These are phyloP conservation scores for Sorex fumeus DNA, from an alignment of 2,113 vertebrate genomes.

Conservation along the genomic window DNA sequence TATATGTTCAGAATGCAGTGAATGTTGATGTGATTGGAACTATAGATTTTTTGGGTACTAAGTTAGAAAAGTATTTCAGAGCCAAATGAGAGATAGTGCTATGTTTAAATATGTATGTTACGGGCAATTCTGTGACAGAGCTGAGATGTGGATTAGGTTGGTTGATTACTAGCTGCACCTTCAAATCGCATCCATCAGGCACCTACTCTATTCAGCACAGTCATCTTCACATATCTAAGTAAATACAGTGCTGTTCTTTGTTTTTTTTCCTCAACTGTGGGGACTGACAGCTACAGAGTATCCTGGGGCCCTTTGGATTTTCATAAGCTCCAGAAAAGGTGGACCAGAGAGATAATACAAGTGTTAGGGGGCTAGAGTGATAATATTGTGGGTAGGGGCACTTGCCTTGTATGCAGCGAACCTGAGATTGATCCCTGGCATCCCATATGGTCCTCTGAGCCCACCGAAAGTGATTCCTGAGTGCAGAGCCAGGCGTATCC, in stretches of 20 bases:
- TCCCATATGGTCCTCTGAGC: too few relatives aligned
- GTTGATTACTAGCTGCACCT: slow-evolving; percentile 1
- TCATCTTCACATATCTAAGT: slow-evolving; percentile 15
- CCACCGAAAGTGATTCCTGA: too few relatives aligned
- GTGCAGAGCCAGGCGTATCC: too few relatives aligned
- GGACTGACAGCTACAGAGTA: slow-evolving; percentile 34
- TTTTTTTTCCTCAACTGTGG: not conserved
- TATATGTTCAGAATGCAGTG: not conserved
- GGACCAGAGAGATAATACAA: too few relatives aligned
- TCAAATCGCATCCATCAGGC: not conserved
- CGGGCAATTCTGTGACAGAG: slow-evolving; percentile 36
- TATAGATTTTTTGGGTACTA: slow-evolving; percentile 4
- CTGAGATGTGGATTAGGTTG: slow-evolving; percentile 13
- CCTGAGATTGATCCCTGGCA: too few relatives aligned
- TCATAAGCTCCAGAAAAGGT: not conserved
- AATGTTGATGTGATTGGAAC: not conserved
- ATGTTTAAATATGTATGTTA: not conserved
- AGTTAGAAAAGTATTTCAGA: slow-evolving; percentile 10
- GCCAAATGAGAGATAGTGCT: not conserved
- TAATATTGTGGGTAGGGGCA: too few relatives aligned
- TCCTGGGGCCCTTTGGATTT: slow-evolving; percentile 47
- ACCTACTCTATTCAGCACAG: not conserved
- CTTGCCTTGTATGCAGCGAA: too few relatives aligned
- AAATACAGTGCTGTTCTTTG: not conserved
- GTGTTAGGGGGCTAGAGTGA: too few relatives aligned